Conservation (phyloP, 2,888 invertebrate species). For the Callinectes sapidus region DNA sequence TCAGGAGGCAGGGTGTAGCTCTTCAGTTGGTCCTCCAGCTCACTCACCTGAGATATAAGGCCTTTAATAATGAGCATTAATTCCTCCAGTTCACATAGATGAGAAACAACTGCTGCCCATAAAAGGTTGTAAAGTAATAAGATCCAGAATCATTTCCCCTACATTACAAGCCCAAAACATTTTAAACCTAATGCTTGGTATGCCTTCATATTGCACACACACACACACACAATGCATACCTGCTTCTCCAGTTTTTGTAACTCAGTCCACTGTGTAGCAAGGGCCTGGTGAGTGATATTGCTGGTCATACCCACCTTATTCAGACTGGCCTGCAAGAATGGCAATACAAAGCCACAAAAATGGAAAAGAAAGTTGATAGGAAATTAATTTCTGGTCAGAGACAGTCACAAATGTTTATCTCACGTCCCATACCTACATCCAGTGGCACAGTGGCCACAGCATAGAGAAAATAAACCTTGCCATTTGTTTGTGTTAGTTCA, state of each 20-base stretch:
- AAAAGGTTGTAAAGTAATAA: neutral
- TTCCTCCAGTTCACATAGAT: neutral
- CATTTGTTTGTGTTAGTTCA: no score
- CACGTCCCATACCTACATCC: no score
- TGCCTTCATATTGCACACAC: neutral
- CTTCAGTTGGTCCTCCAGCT: conserved; percentile 43
- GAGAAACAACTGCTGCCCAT: neutral
- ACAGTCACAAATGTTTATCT: no score
- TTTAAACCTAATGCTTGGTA: neutral
- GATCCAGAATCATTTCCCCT: neutral
- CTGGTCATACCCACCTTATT: conserved; percentile 51
- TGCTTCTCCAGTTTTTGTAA: conserved; percentile 48
- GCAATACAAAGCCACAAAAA: neutral
- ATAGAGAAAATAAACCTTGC: no score
- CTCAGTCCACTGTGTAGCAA: conserved; percentile 41
- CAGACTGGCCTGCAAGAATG: conserved; percentile 50
- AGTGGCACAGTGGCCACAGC: no score
- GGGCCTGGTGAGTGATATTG: conserved; percentile 44
- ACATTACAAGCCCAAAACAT: neutral
- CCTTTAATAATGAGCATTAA: neutral
- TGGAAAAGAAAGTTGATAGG: neutral
- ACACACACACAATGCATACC: conserved; percentile 7
- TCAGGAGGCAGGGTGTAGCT: conserved; percentile 63
- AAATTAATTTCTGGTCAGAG: no score
- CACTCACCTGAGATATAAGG: conserved; percentile 39